A percentile compares a stretch with the other conserved stretches of the same genome.
phyloP scores from a whole-genome alignment of 2,888 invertebrate species.

The Limnephilus lunatus region DNA sequence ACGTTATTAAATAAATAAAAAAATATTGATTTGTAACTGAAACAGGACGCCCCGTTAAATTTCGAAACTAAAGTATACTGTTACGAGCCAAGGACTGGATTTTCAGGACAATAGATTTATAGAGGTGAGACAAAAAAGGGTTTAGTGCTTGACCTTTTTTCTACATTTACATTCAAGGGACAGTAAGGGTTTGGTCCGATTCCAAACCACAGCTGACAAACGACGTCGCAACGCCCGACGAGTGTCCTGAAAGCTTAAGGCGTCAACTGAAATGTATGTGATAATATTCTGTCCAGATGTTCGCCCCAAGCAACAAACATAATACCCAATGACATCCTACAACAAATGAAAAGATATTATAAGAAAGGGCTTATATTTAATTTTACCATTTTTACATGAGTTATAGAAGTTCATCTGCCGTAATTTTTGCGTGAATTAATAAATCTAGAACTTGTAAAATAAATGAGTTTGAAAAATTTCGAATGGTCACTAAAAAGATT shows the following conservation, averaged over 20 bases:
- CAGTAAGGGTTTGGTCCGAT: slow-evolving; percentile 26
- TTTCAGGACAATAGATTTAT: slow-evolving; percentile 38
- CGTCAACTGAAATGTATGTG: slow-evolving; percentile 27
- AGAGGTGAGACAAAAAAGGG: slow-evolving; percentile 31
- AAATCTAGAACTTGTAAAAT: too few relatives aligned
- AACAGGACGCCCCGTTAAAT: background rate
- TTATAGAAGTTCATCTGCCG: too few relatives aligned
- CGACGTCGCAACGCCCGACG: slow-evolving; percentile 15
- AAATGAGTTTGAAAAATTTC: too few relatives aligned
- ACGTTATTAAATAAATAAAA: background rate
- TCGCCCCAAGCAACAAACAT: background rate
- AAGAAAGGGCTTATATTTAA: background rate
- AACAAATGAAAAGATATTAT: background rate
- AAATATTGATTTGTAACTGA: background rate
- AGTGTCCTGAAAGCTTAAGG: background rate
- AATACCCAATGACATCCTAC: background rate
- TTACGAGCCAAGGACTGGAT: background rate
- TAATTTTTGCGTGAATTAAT: too few relatives aligned
- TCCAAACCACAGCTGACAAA: slow-evolving; percentile 29
- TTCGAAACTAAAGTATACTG: background rate
- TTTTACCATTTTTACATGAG: background rate
- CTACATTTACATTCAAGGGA: slow-evolving; percentile 34
- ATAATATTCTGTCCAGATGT: slow-evolving; percentile 27
- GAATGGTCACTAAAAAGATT: too few relatives aligned
- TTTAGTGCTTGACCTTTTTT: slow-evolving; percentile 28